Base-by-base conservation (phyloP, 2,113 vertebrate genomes). In the Ibidorhyncha struthersii region DNA sequence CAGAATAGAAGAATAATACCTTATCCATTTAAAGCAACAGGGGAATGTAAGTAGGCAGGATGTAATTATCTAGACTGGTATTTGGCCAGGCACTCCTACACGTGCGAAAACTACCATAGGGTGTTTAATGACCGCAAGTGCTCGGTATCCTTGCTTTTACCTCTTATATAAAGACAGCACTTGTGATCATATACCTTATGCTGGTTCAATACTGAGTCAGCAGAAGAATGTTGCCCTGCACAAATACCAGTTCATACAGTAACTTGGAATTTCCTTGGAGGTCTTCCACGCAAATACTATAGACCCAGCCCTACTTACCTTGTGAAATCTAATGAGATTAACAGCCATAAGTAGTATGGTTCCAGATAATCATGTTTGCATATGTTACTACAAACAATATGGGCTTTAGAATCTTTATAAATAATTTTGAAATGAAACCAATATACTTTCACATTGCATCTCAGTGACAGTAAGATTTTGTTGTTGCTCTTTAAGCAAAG, bases 1-100 rank as follows among this genome's bases (percentile, higher is more conserved):
- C 86, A 90, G 84, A 94, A 94, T 49, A 95, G 95, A 91, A 88
- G 89, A 97, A 97, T 95, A 97, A 95, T 96, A 70, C 84, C 93
- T 80, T 94, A 47, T 29, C 95, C 93, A 92, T 96, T 95, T 97
- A 97, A 96, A 96, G 96, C 78, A 91, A 93, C 79, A 52, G 82
- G 59, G 73, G 94, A 97, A 97, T 96, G 93, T 92, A 94, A 78
- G 97, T 96, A 97, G 96, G 97, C 96, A 96, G 94, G 82, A 90
- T 94, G 94, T 45, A 91, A 96, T 96, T 96, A 96, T 93, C 95
- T 94, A 43, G 81, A 73, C 30, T 85, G 93, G 84, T 86, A 62
- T 95, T 96, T 83, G 95, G 62, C 89, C 23, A 11, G 89, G 71
- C 84, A 90, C 94, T 94, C 93, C 95, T 93, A 95, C 94, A 91